Evolutionary conservation across 30 jellyfish, hydroid and myxozoan species (phyloP), one percentile per base, ranked within the genome.

Genomic region (Nemopilema nomurai): DNA sequence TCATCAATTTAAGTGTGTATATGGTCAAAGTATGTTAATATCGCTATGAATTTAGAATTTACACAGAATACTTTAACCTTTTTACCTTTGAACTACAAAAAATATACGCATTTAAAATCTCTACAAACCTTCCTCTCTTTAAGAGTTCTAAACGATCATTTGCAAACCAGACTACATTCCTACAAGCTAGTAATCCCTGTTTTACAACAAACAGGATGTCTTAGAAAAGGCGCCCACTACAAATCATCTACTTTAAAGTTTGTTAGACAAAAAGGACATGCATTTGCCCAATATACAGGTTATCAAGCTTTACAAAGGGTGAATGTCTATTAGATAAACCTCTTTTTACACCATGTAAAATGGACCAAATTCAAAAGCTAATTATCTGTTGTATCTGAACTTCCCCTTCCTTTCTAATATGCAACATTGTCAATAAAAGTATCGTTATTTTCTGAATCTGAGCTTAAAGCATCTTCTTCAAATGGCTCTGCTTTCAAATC

Each of bases 381-480:
- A 13, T 41, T 3, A 41, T 41, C 6, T 41, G 13, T 41, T 13
- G 9, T 41, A 41, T 41, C 57, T 3, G 57, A 41, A 41, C 13
- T 41, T 13, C 26, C 50, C n/a, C 8, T n/a, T n/a, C n/a, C n/a
- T 23, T 53, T 41, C 87, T 77, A 83, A 33, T 83, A 83, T 4
- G 76, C 86, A 20, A 71, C 91, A 57, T 67, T 83, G 1, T 65
- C 77, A 72, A 83, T 4, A 41, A 83, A 83, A 26, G 91, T 75
- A 4, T 83, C 91, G 33, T 49, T 76, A 8, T 26, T 76, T 30
- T 83, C 91, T 32, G 91, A 83, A 66, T 83, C 91, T 17, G 91
- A 83, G 24, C 91, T 83, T 0, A 76, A 63, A 33, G 85, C 85
- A 26, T 83, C 91, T 49, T 83, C 91, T 0, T 83, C 91, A 71